Base-by-base conservation (phyloP, 2,113 vertebrate species). In the Callipepla californica region DNA sequence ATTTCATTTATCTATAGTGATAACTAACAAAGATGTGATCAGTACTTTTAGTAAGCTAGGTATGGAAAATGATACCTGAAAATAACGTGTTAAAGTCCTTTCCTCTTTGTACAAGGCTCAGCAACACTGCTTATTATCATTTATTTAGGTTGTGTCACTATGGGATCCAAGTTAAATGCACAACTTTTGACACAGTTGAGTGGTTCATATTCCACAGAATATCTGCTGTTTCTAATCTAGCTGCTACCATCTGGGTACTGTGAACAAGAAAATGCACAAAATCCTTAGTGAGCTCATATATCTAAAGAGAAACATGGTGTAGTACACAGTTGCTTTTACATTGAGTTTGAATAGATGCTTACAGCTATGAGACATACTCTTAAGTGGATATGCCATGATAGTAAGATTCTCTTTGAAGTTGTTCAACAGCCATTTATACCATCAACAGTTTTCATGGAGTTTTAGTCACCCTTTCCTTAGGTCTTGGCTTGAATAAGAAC, bases 131-230 rank as follows among this genome's bases (percentile, higher is more conserved):
- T 62, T 88, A 42, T 75, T 57, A 78, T 88, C 13, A 70, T 86
- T 74, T 83, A 53, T 92, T 95, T 86, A 80, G 59, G 34, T 66
- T 83, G 11, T 25, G 16, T 67, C 68, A 28, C 80, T 65, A 78
- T 34, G 25, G 13, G 45, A 88, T 74, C 42, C 57, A 80, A 80
- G 51, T 32, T 21, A 80, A 82, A 93, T 4, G 2, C 19, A 73
- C 67, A 90, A 74, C 34, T 86, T 92, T 20, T 59, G 22, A 82
- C 2, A 7, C 69, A 34, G 28, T 28, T 92, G 84, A 75, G 47
- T 14, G 45, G 42, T 34, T 88, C 38, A 6, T 1, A 4, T 9
- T 94, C 23, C 12, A 21, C 38, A 68, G 45, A 16, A 69, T 16
- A 20, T 76, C 66, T 69, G 40, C 7, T 36, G 26, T 89, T 80